phyloP scores from a whole-genome alignment of 2,888 invertebrate species.

The Teinopalpus imperialis region DNA sequence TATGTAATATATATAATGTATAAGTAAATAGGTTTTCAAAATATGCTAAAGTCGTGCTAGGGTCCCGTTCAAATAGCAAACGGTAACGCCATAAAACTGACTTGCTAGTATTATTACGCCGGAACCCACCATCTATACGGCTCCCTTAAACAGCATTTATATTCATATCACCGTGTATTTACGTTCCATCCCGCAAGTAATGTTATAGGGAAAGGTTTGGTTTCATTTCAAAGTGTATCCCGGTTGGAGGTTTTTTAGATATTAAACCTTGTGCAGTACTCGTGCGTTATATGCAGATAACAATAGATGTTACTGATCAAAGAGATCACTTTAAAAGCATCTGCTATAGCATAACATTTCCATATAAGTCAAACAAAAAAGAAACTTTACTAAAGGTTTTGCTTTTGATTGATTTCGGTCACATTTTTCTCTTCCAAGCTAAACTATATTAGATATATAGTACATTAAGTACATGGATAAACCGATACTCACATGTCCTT shows the following conservation, averaged over 20 bases:
- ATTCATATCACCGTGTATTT: conserved; percentile 79
- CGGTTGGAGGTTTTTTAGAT: conserved; percentile 18
- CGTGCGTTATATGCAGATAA: not conserved
- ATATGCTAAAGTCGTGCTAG: conserved; percentile 8
- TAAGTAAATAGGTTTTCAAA: no score
- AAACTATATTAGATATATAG: no score
- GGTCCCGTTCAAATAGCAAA: conserved; percentile 31
- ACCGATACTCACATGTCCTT: no score
- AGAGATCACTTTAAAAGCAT: not conserved
- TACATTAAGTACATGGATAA: no score
- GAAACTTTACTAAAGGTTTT: conserved; percentile 1
- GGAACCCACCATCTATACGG: conserved; percentile 42
- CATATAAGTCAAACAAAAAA: not conserved
- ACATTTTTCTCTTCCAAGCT: no score
- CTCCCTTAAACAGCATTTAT: conserved; percentile 76
- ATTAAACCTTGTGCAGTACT: conserved; percentile 3
- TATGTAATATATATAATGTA: no score
- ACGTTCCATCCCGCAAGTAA: conserved; percentile 70
- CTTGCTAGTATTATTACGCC: conserved; percentile 33
- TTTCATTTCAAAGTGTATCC: conserved; percentile 13
- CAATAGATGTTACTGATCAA: conserved; percentile 13
- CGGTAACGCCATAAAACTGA: conserved; percentile 34
- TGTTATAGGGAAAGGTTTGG: conserved; percentile 26
- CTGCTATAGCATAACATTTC: not conserved
- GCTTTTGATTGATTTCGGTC: not conserved